Conservation (phyloP, 2,888 invertebrate species). For the Monopis laevigella region DNA sequence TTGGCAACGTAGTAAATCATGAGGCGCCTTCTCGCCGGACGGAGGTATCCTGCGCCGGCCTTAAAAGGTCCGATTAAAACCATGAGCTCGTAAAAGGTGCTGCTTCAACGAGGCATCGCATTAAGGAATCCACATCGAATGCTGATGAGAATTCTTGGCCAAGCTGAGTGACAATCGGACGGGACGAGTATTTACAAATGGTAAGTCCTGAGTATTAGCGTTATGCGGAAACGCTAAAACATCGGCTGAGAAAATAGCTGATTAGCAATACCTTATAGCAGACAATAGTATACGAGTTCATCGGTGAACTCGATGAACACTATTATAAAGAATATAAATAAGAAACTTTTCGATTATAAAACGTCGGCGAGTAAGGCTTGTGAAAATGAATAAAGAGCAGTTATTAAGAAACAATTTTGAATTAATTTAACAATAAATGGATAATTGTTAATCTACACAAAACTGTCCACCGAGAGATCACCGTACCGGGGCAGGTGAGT, state of each 20-base stretch:
- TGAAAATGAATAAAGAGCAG: too few species aligned
- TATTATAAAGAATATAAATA: too few species aligned
- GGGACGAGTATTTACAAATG: conserved; percentile 13
- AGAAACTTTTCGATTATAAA: too few species aligned
- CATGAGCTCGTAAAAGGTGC: conserved; percentile 31
- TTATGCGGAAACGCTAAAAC: conserved; percentile 10
- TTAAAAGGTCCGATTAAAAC: conserved; percentile 32
- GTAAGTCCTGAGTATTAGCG: conserved; percentile 4
- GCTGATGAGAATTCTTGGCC: conserved; percentile 23
- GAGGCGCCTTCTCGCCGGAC: conserved; percentile 31
- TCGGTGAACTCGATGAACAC: too few species aligned
- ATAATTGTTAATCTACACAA: too few species aligned
- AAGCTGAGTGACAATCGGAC: conserved; percentile 26
- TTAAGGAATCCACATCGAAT: conserved; percentile 23
- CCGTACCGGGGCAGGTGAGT: neutral
- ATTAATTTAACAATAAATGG: too few species aligned
- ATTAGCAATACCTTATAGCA: too few species aligned
- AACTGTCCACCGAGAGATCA: too few species aligned
- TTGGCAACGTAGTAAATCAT: conserved; percentile 49
- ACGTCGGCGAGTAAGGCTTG: too few species aligned
- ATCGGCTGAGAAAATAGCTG: too few species aligned
- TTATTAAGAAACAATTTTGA: too few species aligned
- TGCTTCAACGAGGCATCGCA: conserved; percentile 24
- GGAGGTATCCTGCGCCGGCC: conserved; percentile 18
- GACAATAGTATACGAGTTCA: too few species aligned